phyloP scores from a whole-genome alignment of 2,888 invertebrate genomes.

The Drosophila maculinotata region DNA sequence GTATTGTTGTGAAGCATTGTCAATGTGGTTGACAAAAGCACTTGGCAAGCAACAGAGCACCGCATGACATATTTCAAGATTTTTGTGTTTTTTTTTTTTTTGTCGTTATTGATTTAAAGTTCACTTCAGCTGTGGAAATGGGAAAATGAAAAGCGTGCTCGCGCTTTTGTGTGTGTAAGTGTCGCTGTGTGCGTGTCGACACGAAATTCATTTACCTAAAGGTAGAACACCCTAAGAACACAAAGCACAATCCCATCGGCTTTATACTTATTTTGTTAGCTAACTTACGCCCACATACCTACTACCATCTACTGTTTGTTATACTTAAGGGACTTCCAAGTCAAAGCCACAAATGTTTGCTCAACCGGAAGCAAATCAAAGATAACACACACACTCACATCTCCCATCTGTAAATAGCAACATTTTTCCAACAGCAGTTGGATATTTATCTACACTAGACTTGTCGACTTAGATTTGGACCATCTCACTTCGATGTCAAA shows the following conservation, averaged over 20 bases:
- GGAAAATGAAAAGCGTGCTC: conserved; percentile 44
- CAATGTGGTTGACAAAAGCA: conserved; percentile 78
- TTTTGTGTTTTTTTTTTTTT: conserved; percentile 28
- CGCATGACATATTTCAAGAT: conserved; percentile 64
- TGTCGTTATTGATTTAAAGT: conserved; percentile 75
- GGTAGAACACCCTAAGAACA: conserved; percentile 40
- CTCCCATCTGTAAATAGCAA: conserved; percentile 27
- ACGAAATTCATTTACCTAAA: conserved; percentile 69
- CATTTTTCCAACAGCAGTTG: conserved; percentile 35
- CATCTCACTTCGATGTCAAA: neutral
- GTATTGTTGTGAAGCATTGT: conserved; percentile 62
- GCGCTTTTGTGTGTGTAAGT: conserved; percentile 34
- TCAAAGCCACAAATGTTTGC: conserved; percentile 53
- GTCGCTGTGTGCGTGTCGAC: conserved; percentile 52
- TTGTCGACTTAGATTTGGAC: neutral
- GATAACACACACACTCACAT: conserved; percentile 24
- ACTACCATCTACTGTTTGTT: conserved; percentile 17
- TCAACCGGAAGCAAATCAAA: conserved; percentile 52
- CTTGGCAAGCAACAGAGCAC: conserved; percentile 52
- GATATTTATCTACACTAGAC: conserved; percentile 28
- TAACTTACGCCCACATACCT: conserved; percentile 18
- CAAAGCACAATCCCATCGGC: conserved; percentile 34
- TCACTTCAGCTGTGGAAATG: conserved; percentile 53
- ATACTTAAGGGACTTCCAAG: conserved; percentile 29
- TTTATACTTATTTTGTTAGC: conserved; percentile 42